Evolutionary conservation across 2,888 invertebrate genomes (phyloP).

Genomic region (Ichneumoninae sp.): DNA sequence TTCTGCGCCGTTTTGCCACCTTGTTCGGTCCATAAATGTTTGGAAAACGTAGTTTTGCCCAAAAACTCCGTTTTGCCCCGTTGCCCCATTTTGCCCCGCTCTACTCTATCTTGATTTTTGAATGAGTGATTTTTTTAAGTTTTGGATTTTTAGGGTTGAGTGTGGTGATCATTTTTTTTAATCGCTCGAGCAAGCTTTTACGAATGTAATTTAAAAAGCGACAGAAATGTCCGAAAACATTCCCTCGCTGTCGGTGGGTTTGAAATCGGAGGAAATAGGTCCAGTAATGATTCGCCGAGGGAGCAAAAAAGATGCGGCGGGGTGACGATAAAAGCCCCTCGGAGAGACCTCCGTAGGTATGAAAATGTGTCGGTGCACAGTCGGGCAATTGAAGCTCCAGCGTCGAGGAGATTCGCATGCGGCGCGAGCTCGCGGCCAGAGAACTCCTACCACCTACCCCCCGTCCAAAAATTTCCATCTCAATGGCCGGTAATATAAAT

Average conservation of each 20-base stretch:
- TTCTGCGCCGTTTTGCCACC: too few relatives aligned
- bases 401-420: conserved; percentile 7
- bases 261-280: neutral
- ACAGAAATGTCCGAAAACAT: neutral
- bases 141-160: too few relatives aligned
- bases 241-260: neutral
- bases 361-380: conserved; percentile 12
- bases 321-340: conserved; percentile 13
- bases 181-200: neutral
- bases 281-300: conserved; percentile 2
- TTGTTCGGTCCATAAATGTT: too few relatives aligned
- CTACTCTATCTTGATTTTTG: too few relatives aligned
- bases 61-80: too few relatives aligned
- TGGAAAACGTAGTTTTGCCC: too few relatives aligned
- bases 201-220: neutral
- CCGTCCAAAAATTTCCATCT: conserved; percentile 80
- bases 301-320: conserved; percentile 36
- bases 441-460: conserved; percentile 21
- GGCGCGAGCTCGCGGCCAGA: neutral
- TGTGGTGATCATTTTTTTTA: too few relatives aligned
- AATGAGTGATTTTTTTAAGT: too few relatives aligned
- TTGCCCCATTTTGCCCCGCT: too few relatives aligned
- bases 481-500: conserved; percentile 84
- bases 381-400: neutral
- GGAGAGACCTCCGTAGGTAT: neutral